Evolutionary conservation across 92 coral and sea anemone species (phyloP), one percentile per base, ranked within the genome.

Genomic region (Porites rus): DNA sequence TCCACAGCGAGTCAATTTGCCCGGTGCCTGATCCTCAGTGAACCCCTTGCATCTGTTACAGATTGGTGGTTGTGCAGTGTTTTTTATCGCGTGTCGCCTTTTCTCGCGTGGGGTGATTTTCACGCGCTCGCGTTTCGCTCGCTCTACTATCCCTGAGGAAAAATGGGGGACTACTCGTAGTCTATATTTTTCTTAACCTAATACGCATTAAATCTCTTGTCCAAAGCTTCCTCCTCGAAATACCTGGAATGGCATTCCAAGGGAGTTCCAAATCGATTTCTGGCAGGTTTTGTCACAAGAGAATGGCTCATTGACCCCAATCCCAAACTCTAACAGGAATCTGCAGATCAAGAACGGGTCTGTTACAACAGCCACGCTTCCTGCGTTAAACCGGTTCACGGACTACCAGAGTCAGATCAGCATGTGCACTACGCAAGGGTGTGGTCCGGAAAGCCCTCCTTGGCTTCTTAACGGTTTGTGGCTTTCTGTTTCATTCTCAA

Each of bases 201-300:
- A 38, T 3, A 38, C 5, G 46, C 46, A 38, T 38, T 38, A 38
- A 38, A 38, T 38, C 46, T 38, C 1, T 78, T 24, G 22, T 73
- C 60, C 19, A 51, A 51, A 83, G 87, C 54, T 83, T 46, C 87
- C 87, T 3, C 79, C 87, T 4, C 8, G 24, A 11, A 24, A 20
- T 51, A 74, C 87, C 0, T 83, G 87, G 87, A 83, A 83, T 63
- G 87, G 87, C n/a, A 19, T 83, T 22, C 87, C 68, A 52, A 83
- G 28, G 51, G 52, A 10, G 19, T 83, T 83, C 56, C 38, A 9
- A 59, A 64, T 83, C 22, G n/a, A 61, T 74, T 46, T 58, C 54
- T 73, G 80, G 79, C 73, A 52, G 63, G 38, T 81, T 4, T 8
- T 24, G 14, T 43, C n/a, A 10, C 13, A 11, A 28, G 19, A 73